Evolutionary conservation across 2,113 vertebrate genomes (phyloP).

Genomic region (Melanostigma gelatinosum): DNA sequence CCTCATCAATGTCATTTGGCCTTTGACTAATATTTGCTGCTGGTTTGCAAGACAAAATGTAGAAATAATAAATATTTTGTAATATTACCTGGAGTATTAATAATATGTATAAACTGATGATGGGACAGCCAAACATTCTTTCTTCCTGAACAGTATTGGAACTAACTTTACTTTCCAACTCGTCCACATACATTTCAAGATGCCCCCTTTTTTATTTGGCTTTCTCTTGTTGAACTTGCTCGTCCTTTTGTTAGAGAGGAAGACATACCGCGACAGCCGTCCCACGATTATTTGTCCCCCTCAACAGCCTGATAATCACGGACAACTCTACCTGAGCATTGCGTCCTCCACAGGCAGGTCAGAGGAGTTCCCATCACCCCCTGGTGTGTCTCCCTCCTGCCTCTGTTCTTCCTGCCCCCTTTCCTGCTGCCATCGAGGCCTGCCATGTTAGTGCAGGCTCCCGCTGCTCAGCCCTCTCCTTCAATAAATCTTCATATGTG

Average conservation of each 20-base stretch:
- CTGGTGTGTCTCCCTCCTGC: constrained; percentile 66
- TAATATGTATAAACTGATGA: constrained; percentile 18
- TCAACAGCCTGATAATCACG: constrained; percentile 58
- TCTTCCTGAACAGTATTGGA: constrained; percentile 19
- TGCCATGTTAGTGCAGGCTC: constrained; percentile 77
- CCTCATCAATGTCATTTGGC: constrained; percentile 17
- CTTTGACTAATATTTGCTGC: constrained; percentile 17
- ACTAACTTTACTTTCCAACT: constrained; percentile 22
- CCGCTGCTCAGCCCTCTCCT: constrained; percentile 75
- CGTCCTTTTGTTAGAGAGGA: constrained; percentile 56
- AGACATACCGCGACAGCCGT: constrained; percentile 32
- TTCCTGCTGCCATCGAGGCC: constrained; percentile 77
- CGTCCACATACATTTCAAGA: constrained; percentile 16
- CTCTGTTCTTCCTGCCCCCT: constrained; percentile 73
- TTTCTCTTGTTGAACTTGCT: constrained; percentile 48
- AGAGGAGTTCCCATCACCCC: constrained; percentile 70
- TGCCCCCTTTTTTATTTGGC: constrained; percentile 5
- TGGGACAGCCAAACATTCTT: not conserved
- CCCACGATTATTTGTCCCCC: constrained; percentile 68
- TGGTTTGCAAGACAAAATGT: constrained; percentile 6
- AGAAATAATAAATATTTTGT: not conserved
- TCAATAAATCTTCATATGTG: constrained; percentile 83
- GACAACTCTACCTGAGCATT: constrained; percentile 60
- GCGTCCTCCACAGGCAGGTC: constrained; percentile 72
- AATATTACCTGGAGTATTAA: not conserved